Base-by-base conservation (phyloP, 2,797 vertebrate species). In the Pangasius larnaudii region DNA sequence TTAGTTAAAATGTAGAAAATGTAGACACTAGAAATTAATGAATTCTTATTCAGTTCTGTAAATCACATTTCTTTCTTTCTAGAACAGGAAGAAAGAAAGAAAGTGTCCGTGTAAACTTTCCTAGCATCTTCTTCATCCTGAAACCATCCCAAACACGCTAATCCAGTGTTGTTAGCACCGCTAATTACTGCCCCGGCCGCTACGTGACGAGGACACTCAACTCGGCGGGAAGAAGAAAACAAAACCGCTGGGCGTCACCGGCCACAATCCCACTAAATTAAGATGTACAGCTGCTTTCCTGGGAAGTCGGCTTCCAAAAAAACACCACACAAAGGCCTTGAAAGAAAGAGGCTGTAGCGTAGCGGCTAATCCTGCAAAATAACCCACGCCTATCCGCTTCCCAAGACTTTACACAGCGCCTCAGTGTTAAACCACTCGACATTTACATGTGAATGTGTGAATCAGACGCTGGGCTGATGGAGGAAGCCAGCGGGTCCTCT, bases 401-500 rank as follows among this genome's bases (percentile, higher is more conserved):
- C 95, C 92, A 94, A 92, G 93, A n/a, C 88, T 79, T 89, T 89
- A 81, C 86, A 84, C 72, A 92, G 85, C 89, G 86, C 82, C 90
- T 89, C 33, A 63, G 49, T 74, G 90, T 84, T 91, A 91, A 61
- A 92, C 92, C 88, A 90, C 91, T 90, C 85, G 86, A 53, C 90
- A 96, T 96, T 96, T 96, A 91, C 95, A 96, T 96, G 90, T 95
- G 92, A 95, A 95, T 95, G 88, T 85, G 87, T 85, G 79, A 81
- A 85, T 88, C 67, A 63, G 74, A 89, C 88, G 87, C 58, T 92
- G 92, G 92, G 93, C 90, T 87, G 82, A 86, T 84, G 90, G 85
- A 85, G 78, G 74, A 88, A 90, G 89, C 90, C 88, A 88, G 85
- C 89, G 75, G 90, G 88, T 79, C 65, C 91, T 84, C 78, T 71